Evolutionary conservation across 2,888 invertebrate genomes (phyloP), one percentile per base, ranked within the genome.

Genomic region (Rhorus exstirpatorius): DNA sequence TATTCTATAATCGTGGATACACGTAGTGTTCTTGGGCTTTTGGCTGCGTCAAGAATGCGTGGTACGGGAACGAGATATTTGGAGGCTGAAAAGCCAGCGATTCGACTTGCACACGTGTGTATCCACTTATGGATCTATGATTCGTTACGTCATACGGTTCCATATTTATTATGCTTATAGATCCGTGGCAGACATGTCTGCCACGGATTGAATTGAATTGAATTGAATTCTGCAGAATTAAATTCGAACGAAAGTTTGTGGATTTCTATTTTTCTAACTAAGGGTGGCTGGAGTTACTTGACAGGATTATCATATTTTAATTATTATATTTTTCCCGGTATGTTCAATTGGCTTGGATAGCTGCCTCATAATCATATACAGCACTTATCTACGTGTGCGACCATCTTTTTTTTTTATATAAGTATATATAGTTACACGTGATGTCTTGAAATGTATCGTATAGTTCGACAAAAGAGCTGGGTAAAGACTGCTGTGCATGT

Each of bases 131-230:
- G 19, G 38, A 53, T 10, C 26, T 31, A 14, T 21, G 44, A 53
- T 17, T 31, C n/a, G 21, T n/a, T 75, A 63, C 51, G 24, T 67
- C 41, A 71, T 38, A 58, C 65, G 19, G 55, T 58, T 65, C 35
- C 46, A 76, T 41, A 26, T 81, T 81, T 81, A 76, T 71, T 55
- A 55, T 38, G 14, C n/a, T 55, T 65, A 31, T 53, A 49, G 35
- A 38, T 35, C 1, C 41, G 7, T 17, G n/a, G n/a, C n/a, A n/a
- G n/a, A n/a, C n/a, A n/a, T n/a, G n/a, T n/a, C n/a, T n/a, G n/a
- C n/a, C n/a, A n/a, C n/a, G n/a, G n/a, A n/a, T n/a, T n/a, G n/a
- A n/a, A n/a, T n/a, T n/a, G n/a, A n/a, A n/a, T n/a, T n/a, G n/a
- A n/a, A n/a, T n/a, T n/a, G n/a, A n/a, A n/a, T n/a, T n/a, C n/a